Evolutionary conservation across 2,888 invertebrate genomes (phyloP).

Genomic region (Falcaria lacertinaria): DNA sequence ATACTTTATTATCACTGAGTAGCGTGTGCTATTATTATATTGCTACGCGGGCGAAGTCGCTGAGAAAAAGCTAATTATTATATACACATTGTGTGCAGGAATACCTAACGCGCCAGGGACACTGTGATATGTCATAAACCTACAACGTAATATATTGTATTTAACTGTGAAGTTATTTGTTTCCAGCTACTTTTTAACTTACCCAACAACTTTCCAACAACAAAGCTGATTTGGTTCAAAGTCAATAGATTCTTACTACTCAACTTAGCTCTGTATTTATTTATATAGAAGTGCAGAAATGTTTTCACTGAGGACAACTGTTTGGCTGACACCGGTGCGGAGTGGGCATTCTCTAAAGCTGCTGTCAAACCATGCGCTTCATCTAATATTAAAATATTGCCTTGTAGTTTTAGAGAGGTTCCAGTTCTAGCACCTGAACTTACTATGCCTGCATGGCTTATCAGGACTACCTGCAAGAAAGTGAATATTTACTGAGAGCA

Average conservation of each 20-base stretch:
- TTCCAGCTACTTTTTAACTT: no score
- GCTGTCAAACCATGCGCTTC: conserved; percentile 98
- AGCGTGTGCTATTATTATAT: no score
- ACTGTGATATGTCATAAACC: no score
- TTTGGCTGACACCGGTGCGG: conserved; percentile 83
- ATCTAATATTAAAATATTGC: conserved; percentile 92
- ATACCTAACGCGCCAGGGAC: no score
- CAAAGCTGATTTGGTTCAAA: conserved; percentile 89
- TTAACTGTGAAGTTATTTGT: no score
- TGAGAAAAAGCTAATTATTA: no score
- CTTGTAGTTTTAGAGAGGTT: conserved; percentile 73
- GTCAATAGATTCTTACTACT: conserved; percentile 89
- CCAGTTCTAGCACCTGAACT: conserved; percentile 65
- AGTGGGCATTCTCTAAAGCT: conserved; percentile 92
- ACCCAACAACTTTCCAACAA: conserved; percentile 84
- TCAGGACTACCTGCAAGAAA: conserved; percentile 53
- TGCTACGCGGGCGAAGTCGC: no score
- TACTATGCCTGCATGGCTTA: conserved; percentile 70
- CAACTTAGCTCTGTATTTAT: conserved; percentile 85
- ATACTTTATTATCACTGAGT: no score
- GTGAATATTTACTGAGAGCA: no score
- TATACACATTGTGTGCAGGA: no score
- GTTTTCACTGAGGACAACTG: conserved; percentile 83
- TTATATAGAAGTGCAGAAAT: conserved; percentile 85
- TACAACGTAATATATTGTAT: no score